phyloP scores from a whole-genome alignment of 2,888 invertebrate species.

The Lottia scabra region DNA sequence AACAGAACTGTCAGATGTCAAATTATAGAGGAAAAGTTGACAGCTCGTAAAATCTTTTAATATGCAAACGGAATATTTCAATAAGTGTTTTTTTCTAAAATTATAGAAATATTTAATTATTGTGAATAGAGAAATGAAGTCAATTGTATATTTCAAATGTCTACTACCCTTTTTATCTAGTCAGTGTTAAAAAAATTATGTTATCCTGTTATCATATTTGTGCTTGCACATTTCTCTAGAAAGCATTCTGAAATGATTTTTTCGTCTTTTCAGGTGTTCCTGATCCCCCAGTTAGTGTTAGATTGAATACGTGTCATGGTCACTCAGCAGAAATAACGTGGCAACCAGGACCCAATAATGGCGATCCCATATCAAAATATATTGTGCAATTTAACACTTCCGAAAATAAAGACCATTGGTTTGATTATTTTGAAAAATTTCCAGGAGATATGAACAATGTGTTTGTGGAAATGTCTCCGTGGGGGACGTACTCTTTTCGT shows the following conservation, averaged over 20 bases:
- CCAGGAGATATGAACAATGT: slow-evolving; percentile 36
- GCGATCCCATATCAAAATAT: slow-evolving; percentile 90
- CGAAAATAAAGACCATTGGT: slow-evolving; percentile 92
- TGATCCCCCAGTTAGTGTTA: slow-evolving; percentile 81
- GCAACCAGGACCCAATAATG: slow-evolving; percentile 92
- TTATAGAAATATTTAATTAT: too few species aligned
- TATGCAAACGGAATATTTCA: too few species aligned
- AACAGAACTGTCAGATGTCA: too few species aligned
- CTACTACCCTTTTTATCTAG: too few species aligned
- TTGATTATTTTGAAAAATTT: slow-evolving; percentile 49
- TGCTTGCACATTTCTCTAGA: too few species aligned
- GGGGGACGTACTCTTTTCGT: slow-evolving; percentile 67
- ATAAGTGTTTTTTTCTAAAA: too few species aligned
- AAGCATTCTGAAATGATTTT: slow-evolving; percentile 1
- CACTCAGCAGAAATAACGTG: slow-evolving; percentile 73
- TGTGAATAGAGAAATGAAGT: too few species aligned
- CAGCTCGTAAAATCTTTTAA: too few species aligned
- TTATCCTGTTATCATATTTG: too few species aligned
- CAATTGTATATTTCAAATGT: too few species aligned
- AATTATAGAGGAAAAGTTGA: too few species aligned
- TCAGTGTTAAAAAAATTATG: too few species aligned
- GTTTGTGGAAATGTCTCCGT: slow-evolving; percentile 57
- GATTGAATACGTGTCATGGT: slow-evolving; percentile 75
- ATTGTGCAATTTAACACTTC: slow-evolving; percentile 93
- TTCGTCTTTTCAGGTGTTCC: slow-evolving; percentile 80